Conservation (phyloP, 1,140 invertebrate genomes). For the Achatina immaculata region DNA sequence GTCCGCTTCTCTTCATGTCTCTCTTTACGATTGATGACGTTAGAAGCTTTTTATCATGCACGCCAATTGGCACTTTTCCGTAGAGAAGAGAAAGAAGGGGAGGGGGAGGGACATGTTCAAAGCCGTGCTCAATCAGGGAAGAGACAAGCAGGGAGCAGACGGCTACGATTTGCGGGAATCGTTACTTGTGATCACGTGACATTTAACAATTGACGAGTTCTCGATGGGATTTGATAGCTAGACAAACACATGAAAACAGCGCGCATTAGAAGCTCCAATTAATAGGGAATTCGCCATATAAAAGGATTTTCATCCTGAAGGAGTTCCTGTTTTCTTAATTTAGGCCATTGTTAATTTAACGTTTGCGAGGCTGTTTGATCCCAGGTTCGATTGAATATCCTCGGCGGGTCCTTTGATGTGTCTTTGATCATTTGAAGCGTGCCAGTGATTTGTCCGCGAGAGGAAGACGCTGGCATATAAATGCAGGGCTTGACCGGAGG, state of each 20-base stretch:
- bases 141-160: no score
- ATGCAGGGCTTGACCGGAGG: background rate
- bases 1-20: background rate
- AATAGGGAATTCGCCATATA: background rate
- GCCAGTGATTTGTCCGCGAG: background rate
- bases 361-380: conserved; percentile 12
- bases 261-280: background rate
- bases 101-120: background rate
- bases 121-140: no score
- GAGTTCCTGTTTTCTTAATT: background rate
- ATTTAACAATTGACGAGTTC: background rate
- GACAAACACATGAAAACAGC: background rate
- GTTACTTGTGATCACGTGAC: background rate
- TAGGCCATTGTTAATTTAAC: background rate
- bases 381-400: conserved; percentile 20
- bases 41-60: background rate
- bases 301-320: background rate
- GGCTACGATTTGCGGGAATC: no score
- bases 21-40: background rate
- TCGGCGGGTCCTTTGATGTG: conserved; percentile 4
- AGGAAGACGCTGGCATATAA: background rate
- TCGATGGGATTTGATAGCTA: background rate
- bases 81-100: background rate
- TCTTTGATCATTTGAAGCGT: conserved; percentile 6
- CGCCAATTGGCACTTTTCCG: background rate